Evolutionary conservation across 2,113 vertebrate genomes (phyloP), one percentile per base, ranked within the genome.

Genomic region (Philantomba maxwellii): DNA sequence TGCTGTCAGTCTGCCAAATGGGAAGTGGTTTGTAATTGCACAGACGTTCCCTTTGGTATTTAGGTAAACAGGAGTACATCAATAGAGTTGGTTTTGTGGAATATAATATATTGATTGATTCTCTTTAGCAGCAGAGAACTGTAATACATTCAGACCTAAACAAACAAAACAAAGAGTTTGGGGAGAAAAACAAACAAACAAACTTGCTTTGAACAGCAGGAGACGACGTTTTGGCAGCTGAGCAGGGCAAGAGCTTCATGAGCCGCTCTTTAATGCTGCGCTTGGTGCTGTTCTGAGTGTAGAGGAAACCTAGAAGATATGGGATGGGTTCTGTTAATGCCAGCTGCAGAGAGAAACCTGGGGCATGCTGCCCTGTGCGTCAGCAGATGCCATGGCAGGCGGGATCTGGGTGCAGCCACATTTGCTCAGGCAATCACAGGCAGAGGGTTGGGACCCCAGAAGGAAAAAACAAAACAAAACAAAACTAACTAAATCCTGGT

Each of bases 121-220:
- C 11, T 66, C 91, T 89, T 80, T 10, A 75, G 96, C 98, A 97
- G 51, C 58, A 82, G 58, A 97, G 64, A 93, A 11, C 92, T 81
- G 30, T 58, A 36, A 82, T 2, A 73, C 98, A 98, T 98, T 98
- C 98, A 98, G 96, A 96, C 93, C 98, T 96, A 94, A 94, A 93
- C 66, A 97, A 97, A 95, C 75, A 97, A 97, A 95, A 62, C 80
- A 89, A 43, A 93, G 77, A 98, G 91, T 21, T n/a, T 25, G 33
- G 25, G 77, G 53, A 47, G 10, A 83, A 55, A 98, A 98, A 80
- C 95, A 98, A 98, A 99, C 97, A 98, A 98, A 64, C 97, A 98
- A 98, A 99, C 99, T 99, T 99, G 99, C 99, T 99, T 99, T 99
- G 99, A 98, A 98, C 98, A 99, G 98, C 99, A 98, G 99, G 98